phyloP scores from a whole-genome alignment of 2,888 invertebrate species.

The Scelioninae gen. 1 region DNA sequence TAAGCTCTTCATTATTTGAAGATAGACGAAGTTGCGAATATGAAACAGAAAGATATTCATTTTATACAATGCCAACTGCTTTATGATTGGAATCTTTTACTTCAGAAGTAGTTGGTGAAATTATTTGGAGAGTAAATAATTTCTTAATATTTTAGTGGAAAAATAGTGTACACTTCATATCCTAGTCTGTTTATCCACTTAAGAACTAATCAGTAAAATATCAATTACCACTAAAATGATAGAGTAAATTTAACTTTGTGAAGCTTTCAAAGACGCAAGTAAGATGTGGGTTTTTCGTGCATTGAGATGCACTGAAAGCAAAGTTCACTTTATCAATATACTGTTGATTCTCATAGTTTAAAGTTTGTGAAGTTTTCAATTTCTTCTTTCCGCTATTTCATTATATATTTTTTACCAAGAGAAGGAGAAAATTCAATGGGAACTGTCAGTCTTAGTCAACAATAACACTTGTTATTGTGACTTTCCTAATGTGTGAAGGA shows the following conservation, averaged over 20 bases:
- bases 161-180: conserved; percentile 26
- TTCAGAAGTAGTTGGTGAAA: neutral
- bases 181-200: neutral
- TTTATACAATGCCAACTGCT: neutral
- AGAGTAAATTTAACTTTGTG: conserved; percentile 27
- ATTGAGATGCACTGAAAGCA: conserved; percentile 47
- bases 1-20: conserved; percentile 10
- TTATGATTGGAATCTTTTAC: neutral
- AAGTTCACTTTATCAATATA: conserved; percentile 50
- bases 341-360: conserved; percentile 42
- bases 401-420: conserved; percentile 12
- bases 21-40: conserved; percentile 10
- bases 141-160: neutral
- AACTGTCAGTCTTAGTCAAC: conserved; percentile 20
- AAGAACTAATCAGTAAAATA: conserved; percentile 44
- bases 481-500: neutral
- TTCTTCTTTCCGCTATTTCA: conserved; percentile 12
- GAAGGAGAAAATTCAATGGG: conserved; percentile 13
- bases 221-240: conserved; percentile 37
- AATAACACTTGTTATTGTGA: conserved; percentile 30
- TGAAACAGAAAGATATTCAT: neutral
- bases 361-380: conserved; percentile 40
- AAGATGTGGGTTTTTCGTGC: conserved; percentile 13
- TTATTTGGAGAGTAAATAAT: neutral
- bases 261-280: conserved; percentile 32